Evolutionary conservation across 2,888 invertebrate genomes (phyloP).

Genomic region (Elgonia sp.): DNA sequence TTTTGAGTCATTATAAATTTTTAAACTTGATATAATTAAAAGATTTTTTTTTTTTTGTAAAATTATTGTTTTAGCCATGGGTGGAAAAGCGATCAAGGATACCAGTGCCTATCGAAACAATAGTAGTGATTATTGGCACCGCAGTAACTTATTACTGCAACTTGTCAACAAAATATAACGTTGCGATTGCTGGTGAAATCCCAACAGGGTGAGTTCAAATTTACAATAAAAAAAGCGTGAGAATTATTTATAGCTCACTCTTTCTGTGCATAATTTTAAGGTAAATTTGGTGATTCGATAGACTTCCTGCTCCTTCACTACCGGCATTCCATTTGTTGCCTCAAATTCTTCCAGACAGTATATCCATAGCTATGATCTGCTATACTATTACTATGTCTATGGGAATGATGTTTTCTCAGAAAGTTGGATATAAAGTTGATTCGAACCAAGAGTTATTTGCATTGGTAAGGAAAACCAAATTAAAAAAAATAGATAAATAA

Average conservation of each 20-base stretch:
- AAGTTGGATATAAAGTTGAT: slow-evolving; percentile 90
- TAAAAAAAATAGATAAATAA: too few relatives aligned
- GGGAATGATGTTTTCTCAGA: slow-evolving; percentile 92
- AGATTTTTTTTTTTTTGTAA: too few relatives aligned
- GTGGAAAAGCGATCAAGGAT: slow-evolving; percentile 89
- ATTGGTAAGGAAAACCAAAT: slow-evolving; percentile 87
- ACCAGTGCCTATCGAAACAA: slow-evolving; percentile 92
- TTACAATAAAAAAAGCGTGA: slow-evolving; percentile 29
- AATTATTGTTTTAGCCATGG: too few relatives aligned
- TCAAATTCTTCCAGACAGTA: slow-evolving; percentile 88
- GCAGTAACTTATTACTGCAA: slow-evolving; percentile 89
- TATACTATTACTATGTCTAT: slow-evolving; percentile 92
- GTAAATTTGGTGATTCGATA: slow-evolving; percentile 84
- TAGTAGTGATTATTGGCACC: slow-evolving; percentile 91
- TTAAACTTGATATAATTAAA: too few relatives aligned
- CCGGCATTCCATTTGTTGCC: slow-evolving; percentile 89
- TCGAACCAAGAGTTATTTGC: slow-evolving; percentile 93
- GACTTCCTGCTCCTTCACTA: slow-evolving; percentile 88
- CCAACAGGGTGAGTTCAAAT: slow-evolving; percentile 89
- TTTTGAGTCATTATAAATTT: too few relatives aligned
- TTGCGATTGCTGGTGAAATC: slow-evolving; percentile 90
- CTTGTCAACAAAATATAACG: slow-evolving; percentile 87
- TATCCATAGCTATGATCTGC: slow-evolving; percentile 90
- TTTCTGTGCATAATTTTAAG: slow-evolving; percentile 79
- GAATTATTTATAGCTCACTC: slow-evolving; percentile 66